A percentile compares a stretch with the other conserved stretches of the same genome.
phyloP scores from a whole-genome alignment of 1,140 invertebrate genomes.

The Anastatus disparis region DNA sequence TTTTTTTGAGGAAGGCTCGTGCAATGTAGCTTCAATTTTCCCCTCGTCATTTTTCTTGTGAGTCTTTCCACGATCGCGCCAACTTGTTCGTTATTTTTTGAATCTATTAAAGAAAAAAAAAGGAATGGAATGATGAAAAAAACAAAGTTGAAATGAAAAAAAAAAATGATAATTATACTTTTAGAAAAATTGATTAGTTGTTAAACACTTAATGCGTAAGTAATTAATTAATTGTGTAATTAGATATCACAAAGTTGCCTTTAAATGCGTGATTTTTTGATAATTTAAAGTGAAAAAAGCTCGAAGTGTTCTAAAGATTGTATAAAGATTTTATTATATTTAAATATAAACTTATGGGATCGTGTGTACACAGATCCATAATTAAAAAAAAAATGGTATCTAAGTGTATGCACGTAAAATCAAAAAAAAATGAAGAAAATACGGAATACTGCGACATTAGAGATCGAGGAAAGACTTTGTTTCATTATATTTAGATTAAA shows the following conservation, averaged over 20 bases:
- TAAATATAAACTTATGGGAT: conserved; percentile 41
- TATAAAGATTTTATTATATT: conserved; percentile 45
- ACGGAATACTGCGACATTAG: conserved; percentile 16
- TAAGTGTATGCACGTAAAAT: conserved; percentile 37
- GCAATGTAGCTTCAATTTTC: conserved; percentile 12
- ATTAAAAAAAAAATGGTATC: no score
- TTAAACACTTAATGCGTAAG: conserved; percentile 42
- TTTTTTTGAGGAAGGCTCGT: conserved; percentile 20
- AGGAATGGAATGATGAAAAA: background rate
- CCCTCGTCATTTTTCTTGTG: background rate
- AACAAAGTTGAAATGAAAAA: conserved; percentile 14
- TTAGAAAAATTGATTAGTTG: conserved; percentile 42
- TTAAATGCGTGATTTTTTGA: conserved; percentile 42
- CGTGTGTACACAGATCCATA: conserved; percentile 21
- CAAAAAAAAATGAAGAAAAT: conserved; percentile 24
- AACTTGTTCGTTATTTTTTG: conserved; percentile 41
- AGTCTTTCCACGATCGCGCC: conserved; percentile 5
- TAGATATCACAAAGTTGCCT: conserved; percentile 44
- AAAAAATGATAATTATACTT: conserved; percentile 39
- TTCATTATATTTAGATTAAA: no score
- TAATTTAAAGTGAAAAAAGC: conserved; percentile 39
- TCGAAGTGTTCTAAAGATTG: conserved; percentile 40
- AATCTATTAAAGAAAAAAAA: conserved; percentile 31
- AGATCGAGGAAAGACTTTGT: conserved; percentile 22
- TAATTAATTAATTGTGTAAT: conserved; percentile 43